Percentiles rank a stretch among this genome's conserved stretches.
These are phyloP conservation scores for Orius insidiosus DNA, from an alignment of 1,140 invertebrate genomes.

Conservation along the genomic window DNA sequence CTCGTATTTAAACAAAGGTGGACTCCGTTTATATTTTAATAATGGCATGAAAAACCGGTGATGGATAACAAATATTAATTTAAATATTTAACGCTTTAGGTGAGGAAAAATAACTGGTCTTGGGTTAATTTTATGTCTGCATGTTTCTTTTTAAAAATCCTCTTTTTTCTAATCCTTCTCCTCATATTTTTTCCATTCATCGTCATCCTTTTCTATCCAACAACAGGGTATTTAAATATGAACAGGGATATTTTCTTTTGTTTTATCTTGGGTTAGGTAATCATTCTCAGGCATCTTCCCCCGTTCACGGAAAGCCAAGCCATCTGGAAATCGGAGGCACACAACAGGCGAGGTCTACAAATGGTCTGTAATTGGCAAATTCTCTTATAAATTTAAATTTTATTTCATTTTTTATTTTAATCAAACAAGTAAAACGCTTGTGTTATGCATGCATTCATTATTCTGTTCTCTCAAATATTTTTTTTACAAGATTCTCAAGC, in stretches of 20 bases:
- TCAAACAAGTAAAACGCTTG: no score
- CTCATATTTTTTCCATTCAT: no score
- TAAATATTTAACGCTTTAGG: conserved; percentile 2
- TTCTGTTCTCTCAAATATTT: no score
- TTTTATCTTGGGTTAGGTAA: conserved; percentile 36
- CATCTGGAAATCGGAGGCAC: conserved; percentile 54
- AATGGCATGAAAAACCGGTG: neutral
- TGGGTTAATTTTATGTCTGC: neutral
- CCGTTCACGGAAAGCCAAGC: conserved; percentile 40
- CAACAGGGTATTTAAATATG: no score
- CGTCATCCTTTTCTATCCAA: no score
- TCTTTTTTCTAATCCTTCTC: no score
- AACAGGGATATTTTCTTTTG: conserved; percentile 2
- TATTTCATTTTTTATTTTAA: no score
- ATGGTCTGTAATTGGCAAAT: conserved; percentile 36
- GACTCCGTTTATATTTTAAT: neutral
- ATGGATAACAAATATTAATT: neutral
- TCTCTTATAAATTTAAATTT: no score
- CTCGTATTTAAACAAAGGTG: neutral
- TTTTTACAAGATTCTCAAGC: no score
- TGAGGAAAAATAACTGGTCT: neutral
- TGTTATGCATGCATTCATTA: no score
- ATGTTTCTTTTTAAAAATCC: no score
- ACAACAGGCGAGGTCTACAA: conserved; percentile 45
- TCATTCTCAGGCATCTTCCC: conserved; percentile 48